phyloP scores from a whole-genome alignment of 2,888 invertebrate genomes.

The Chydorus sphaericus region DNA sequence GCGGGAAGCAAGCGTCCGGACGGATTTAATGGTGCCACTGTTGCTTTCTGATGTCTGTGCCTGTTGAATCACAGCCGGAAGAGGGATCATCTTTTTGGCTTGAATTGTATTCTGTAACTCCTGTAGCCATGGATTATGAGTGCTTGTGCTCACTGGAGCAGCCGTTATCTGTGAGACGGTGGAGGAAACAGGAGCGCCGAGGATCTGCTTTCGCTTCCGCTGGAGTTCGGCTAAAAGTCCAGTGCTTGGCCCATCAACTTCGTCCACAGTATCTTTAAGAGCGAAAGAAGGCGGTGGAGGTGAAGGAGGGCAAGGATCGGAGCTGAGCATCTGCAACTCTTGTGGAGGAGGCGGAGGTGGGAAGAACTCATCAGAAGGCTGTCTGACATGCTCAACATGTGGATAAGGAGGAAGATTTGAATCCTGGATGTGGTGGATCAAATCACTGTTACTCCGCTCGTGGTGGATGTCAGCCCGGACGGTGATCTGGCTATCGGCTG shows the following conservation, averaged over 20 bases:
- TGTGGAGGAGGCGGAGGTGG: conserved; percentile 56
- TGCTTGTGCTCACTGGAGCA: not conserved
- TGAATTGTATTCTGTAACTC: conserved; percentile 57
- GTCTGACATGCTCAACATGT: conserved; percentile 63
- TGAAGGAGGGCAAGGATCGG: conserved; percentile 24
- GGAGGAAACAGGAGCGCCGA: conserved; percentile 21
- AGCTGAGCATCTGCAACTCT: conserved; percentile 15
- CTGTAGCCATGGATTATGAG: conserved; percentile 49
- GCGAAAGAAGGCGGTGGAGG: conserved; percentile 33
- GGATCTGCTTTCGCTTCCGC: conserved; percentile 30
- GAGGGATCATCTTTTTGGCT: conserved; percentile 31
- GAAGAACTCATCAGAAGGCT: conserved; percentile 77
- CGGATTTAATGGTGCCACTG: conserved; percentile 31
- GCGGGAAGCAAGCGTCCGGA: conserved; percentile 64
- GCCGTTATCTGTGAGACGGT: not conserved
- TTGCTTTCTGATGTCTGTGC: not conserved
- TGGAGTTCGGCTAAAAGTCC: conserved; percentile 23
- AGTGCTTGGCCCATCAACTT: conserved; percentile 38
- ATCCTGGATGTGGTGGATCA: not conserved
- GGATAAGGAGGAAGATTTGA: conserved; percentile 56
- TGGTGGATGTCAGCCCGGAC: conserved; percentile 74
- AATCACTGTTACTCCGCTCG: conserved; percentile 26
- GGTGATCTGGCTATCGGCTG: conserved; percentile 33
- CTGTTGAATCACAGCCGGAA: not conserved
- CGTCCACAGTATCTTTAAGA: conserved; percentile 34